Conservation (phyloP, 2,797 vertebrate genomes). For the Danio tinwini region DNA sequence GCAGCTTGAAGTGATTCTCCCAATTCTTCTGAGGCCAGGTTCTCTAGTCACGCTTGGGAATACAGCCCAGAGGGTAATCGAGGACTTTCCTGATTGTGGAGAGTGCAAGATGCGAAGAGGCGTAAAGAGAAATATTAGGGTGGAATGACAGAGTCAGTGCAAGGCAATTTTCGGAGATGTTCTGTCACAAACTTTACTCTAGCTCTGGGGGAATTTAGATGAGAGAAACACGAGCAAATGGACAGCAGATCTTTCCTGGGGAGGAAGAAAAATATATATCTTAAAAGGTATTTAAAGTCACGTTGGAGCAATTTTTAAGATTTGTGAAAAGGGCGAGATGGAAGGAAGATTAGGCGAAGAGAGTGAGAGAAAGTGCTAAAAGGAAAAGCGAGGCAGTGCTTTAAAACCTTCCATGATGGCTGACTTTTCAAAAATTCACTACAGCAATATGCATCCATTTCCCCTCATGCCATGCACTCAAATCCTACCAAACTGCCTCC, state of each 20-base stretch:
- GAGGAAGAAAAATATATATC: background rate
- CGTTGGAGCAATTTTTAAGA: slow-evolving; percentile 13
- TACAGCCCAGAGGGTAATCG: slow-evolving; percentile 15
- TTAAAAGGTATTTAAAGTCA: slow-evolving; percentile 28
- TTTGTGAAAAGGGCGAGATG: background rate
- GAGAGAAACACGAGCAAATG: slow-evolving; percentile 7
- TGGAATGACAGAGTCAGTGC: slow-evolving; percentile 18
- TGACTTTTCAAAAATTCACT: slow-evolving; percentile 42
- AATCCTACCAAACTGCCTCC: background rate
- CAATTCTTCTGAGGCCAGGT: slow-evolving; percentile 12
- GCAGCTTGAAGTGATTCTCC: slow-evolving; percentile 35
- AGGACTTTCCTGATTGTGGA: slow-evolving; percentile 25
- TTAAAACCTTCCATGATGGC: slow-evolving; percentile 51
- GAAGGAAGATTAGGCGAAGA: background rate
- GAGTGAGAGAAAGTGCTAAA: background rate
- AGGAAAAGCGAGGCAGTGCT: slow-evolving; percentile 36
- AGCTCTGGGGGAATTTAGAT: slow-evolving; percentile 3
- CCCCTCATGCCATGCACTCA: background rate
- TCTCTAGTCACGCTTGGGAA: slow-evolving; percentile 24
- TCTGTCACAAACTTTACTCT: slow-evolving; percentile 38
- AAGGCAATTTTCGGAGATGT: slow-evolving; percentile 22
- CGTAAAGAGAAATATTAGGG: slow-evolving; percentile 21
- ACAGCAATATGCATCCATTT: background rate
- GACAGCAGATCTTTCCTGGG: background rate
- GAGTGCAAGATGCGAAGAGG: slow-evolving; percentile 7